Conservation (phyloP, 2,797 vertebrate species). For the Pteronotus mesoamericanus region DNA sequence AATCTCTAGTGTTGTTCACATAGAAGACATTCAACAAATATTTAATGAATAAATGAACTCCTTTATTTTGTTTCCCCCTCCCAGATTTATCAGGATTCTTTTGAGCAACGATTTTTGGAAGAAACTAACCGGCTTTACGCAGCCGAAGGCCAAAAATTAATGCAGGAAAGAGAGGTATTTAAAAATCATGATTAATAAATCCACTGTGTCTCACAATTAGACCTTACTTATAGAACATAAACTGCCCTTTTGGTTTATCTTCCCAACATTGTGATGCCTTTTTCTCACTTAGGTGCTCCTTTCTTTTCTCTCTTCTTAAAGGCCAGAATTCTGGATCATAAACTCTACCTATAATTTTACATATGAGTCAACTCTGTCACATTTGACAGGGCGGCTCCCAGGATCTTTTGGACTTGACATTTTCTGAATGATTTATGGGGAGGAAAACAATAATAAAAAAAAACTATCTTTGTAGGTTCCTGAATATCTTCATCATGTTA, state of each 20-base stretch:
- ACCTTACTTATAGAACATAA: slow-evolving; percentile 40
- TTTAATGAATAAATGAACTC: slow-evolving; percentile 27
- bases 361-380: slow-evolving; percentile 58
- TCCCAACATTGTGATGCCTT: slow-evolving; percentile 34
- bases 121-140: slow-evolving; percentile 98
- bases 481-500: slow-evolving; percentile 99
- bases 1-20: not conserved
- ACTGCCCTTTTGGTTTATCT: slow-evolving; percentile 52
- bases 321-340: slow-evolving; percentile 64
- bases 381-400: slow-evolving; percentile 54
- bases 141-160: slow-evolving; percentile 97
- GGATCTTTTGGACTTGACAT: slow-evolving; percentile 54
- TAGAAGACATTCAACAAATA: slow-evolving; percentile 19
- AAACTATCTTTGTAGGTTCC: slow-evolving; percentile 88
- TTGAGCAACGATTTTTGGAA: slow-evolving; percentile 97
- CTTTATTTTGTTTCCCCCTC: slow-evolving; percentile 37
- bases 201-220: not conserved
- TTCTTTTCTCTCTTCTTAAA: slow-evolving; percentile 67
- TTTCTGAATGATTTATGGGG: slow-evolving; percentile 66
- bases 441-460: slow-evolving; percentile 69
- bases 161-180: slow-evolving; percentile 98
- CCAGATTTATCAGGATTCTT: slow-evolving; percentile 99
- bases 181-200: not conserved
- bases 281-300: slow-evolving; percentile 59
- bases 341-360: slow-evolving; percentile 64